phyloP scores from a whole-genome alignment of 2,888 invertebrate species.

The Slavum lentiscoides region DNA sequence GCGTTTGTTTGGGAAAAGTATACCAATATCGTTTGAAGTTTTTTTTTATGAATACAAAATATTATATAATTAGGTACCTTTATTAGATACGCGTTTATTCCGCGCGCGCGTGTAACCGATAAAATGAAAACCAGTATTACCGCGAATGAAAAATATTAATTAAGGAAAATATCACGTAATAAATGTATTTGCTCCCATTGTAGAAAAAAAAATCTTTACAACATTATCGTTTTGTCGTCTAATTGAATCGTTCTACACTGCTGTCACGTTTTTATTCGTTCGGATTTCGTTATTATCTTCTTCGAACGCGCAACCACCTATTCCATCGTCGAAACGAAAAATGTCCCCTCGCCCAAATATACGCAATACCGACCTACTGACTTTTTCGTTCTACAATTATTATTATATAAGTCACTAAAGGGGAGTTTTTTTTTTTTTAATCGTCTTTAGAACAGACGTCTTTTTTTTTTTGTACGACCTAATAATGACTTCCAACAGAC shows the following conservation, averaged over 20 bases:
- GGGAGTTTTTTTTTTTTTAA: not conserved
- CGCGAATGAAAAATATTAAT: not conserved
- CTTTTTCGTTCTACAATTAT: not conserved
- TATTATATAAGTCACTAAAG: conserved; percentile 18
- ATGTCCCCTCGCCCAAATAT: not conserved
- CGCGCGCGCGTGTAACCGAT: no score
- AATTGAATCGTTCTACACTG: not conserved
- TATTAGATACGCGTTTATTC: no score
- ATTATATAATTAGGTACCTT: no score
- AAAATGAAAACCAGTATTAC: not conserved
- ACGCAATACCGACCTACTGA: not conserved
- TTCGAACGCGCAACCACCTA: not conserved
- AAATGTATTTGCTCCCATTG: not conserved
- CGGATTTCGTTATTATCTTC: conserved; percentile 18
- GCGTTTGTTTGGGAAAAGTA: no score
- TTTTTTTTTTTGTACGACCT: not conserved
- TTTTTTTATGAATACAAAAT: no score
- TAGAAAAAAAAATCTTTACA: not conserved
- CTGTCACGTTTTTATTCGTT: conserved; percentile 17
- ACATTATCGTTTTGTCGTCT: not conserved
- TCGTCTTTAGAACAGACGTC: conserved; percentile 1
- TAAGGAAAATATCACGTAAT: not conserved
- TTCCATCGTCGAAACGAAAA: conserved; percentile 8
- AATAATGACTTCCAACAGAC: conserved; percentile 20
- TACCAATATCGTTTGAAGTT: no score